phyloP scores from a whole-genome alignment of 1,140 invertebrate genomes.

The Drosophila kurseongensis region DNA sequence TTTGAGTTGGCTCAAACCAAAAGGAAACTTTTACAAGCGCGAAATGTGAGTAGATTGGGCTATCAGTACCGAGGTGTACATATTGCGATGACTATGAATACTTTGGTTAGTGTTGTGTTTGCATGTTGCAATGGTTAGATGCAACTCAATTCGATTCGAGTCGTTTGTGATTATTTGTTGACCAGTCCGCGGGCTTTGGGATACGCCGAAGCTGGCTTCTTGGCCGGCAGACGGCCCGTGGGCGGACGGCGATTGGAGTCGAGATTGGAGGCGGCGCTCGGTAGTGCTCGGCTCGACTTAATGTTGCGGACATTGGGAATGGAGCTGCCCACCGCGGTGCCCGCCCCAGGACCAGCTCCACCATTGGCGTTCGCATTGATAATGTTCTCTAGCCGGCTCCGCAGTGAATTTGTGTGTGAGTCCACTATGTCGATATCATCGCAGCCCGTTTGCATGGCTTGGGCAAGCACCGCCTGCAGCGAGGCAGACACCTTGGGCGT shows the following conservation, averaged over 20 bases:
- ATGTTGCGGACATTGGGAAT: conserved; percentile 47
- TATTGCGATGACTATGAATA: conserved; percentile 67
- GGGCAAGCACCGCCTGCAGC: conserved; percentile 90
- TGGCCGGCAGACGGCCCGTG: conserved; percentile 65
- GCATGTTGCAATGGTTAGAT: conserved; percentile 41
- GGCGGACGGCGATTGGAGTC: conserved; percentile 77
- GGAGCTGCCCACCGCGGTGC: conserved; percentile 9
- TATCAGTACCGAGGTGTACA: conserved; percentile 48
- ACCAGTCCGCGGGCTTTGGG: conserved; percentile 83
- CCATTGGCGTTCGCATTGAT: conserved; percentile 75
- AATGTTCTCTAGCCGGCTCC: conserved; percentile 80
- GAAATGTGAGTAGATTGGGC: conserved; percentile 67
- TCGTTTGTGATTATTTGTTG: conserved; percentile 72
- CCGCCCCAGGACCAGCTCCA: conserved; percentile 6
- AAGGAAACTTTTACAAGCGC: conserved; percentile 64
- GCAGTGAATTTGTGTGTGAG: conserved; percentile 74
- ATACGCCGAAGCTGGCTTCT: conserved; percentile 83
- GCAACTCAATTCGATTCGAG: conserved; percentile 26
- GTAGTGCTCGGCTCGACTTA: conserved; percentile 70
- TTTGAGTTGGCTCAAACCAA: conserved; percentile 11
- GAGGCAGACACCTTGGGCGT: conserved; percentile 89
- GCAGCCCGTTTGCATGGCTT: conserved; percentile 90
- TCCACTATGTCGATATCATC: conserved; percentile 88
- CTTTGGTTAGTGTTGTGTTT: conserved; percentile 71
- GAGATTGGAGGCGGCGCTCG: conserved; percentile 61